Evolutionary conservation across 2,888 invertebrate genomes (phyloP).

Genomic region (Pasiphila rectangulata): DNA sequence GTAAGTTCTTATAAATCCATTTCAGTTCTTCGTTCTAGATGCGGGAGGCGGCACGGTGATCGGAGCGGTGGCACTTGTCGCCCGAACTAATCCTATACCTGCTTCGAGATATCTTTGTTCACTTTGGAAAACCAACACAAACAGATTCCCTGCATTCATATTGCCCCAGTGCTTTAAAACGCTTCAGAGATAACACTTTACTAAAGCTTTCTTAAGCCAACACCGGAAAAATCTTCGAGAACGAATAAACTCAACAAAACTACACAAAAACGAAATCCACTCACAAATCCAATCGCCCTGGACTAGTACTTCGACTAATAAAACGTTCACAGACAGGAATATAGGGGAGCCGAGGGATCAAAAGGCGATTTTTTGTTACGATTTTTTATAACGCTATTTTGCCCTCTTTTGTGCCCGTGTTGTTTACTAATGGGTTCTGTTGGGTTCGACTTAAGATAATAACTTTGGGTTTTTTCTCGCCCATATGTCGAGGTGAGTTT

Average conservation of each 20-base stretch:
- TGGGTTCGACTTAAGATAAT: conserved; percentile 81
- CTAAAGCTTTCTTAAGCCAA: conserved; percentile 45
- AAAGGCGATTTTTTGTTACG: conserved; percentile 77
- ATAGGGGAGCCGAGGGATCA: conserved; percentile 71
- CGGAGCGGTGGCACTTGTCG: conserved; percentile 50
- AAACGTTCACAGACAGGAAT: conserved; percentile 73
- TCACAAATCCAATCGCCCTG: conserved; percentile 52
- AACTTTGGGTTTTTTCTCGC: conserved; percentile 74
- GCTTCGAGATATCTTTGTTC: conserved; percentile 70
- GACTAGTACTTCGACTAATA: conserved; percentile 71
- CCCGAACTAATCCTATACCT: conserved; percentile 66
- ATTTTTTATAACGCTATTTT: conserved; percentile 75
- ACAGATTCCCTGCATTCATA: conserved; percentile 50
- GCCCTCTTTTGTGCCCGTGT: conserved; percentile 78
- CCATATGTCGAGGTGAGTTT: conserved; percentile 73
- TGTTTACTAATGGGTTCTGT: conserved; percentile 81
- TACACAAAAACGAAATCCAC: conserved; percentile 30
- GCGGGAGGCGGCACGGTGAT: conserved; percentile 34
- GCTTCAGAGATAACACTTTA: conserved; percentile 19
- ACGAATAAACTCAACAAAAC: conserved; percentile 20
- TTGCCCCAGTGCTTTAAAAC: conserved; percentile 13
- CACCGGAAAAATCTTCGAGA: conserved; percentile 30
- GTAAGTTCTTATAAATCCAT: conserved; percentile 68
- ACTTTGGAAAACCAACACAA: conserved; percentile 39
- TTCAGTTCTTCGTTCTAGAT: conserved; percentile 56